phyloP scores from a whole-genome alignment of 1,140 invertebrate genomes.

The Drosophila navojoa region DNA sequence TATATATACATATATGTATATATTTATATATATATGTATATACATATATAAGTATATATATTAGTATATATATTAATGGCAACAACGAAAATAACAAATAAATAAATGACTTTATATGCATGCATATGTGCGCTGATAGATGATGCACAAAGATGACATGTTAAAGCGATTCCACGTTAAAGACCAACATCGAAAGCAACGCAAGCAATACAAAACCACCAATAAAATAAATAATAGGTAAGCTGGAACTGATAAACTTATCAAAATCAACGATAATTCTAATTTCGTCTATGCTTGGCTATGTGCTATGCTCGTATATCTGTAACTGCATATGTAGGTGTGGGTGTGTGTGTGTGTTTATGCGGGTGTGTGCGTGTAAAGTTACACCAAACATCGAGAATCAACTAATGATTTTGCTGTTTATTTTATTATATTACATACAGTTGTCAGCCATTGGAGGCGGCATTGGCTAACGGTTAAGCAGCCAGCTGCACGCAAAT shows the following conservation, averaged over 20 bases:
- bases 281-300: slow-evolving; percentile 46
- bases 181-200: slow-evolving; percentile 28
- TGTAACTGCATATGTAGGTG: background rate
- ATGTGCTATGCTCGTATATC: slow-evolving; percentile 8
- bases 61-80: slow-evolving; percentile 44
- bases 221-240: slow-evolving; percentile 41
- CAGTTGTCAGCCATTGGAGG: slow-evolving; percentile 33
- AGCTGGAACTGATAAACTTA: slow-evolving; percentile 71
- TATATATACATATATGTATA: slow-evolving; percentile 2
- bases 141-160: slow-evolving; percentile 64
- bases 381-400: slow-evolving; percentile 2
- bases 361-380: background rate
- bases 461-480: slow-evolving; percentile 30
- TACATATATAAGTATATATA: slow-evolving; percentile 10
- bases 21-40: slow-evolving; percentile 14
- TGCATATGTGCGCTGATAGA: slow-evolving; percentile 55
- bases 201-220: slow-evolving; percentile 19
- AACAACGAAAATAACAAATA: slow-evolving; percentile 56
- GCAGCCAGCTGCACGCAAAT: slow-evolving; percentile 19
- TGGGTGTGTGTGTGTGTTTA: slow-evolving; percentile 1
- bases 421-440: slow-evolving; percentile 33
- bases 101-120: slow-evolving; percentile 64
- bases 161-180: slow-evolving; percentile 28
- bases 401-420: background rate
- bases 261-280: slow-evolving; percentile 71